Evolutionary conservation across 1,140 invertebrate genomes (phyloP).

Genomic region (Globodera rostochiensis): DNA sequence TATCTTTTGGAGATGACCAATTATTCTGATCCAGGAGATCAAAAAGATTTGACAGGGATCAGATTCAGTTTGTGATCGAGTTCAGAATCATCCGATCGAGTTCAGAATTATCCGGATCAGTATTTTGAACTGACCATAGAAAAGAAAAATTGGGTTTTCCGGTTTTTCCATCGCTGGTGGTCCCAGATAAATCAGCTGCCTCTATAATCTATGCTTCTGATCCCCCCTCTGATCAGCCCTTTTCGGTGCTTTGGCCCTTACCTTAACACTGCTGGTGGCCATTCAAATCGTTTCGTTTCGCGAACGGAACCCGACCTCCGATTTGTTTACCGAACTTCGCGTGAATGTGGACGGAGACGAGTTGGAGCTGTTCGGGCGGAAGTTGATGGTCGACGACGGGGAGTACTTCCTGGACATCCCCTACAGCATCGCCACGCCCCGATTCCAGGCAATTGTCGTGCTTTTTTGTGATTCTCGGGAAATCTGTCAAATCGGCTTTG

Average conservation of each 20-base stretch:
- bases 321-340: background rate
- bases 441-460: conserved; percentile 25
- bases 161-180: too few relatives aligned
- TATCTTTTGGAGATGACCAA: too few relatives aligned
- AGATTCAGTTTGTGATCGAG: too few relatives aligned
- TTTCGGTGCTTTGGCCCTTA: background rate
- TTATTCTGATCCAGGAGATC: too few relatives aligned
- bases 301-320: background rate
- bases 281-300: background rate
- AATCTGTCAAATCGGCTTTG: background rate
- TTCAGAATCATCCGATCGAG: too few relatives aligned
- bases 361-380: conserved; percentile 23
- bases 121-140: too few relatives aligned
- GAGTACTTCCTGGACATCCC: conserved; percentile 36
- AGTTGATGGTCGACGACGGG: conserved; percentile 18
- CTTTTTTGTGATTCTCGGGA: too few relatives aligned
- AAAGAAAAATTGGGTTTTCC: too few relatives aligned
- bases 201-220: too few relatives aligned
- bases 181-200: too few relatives aligned
- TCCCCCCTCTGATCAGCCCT: background rate
- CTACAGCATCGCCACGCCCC: conserved; percentile 17
- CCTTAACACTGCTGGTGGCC: background rate
- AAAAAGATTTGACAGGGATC: too few relatives aligned
- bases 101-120: too few relatives aligned
- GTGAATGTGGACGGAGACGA: conserved; percentile 14